phyloP scores from a whole-genome alignment of 2,113 vertebrate genomes.

The Zosterops borbonicus region DNA sequence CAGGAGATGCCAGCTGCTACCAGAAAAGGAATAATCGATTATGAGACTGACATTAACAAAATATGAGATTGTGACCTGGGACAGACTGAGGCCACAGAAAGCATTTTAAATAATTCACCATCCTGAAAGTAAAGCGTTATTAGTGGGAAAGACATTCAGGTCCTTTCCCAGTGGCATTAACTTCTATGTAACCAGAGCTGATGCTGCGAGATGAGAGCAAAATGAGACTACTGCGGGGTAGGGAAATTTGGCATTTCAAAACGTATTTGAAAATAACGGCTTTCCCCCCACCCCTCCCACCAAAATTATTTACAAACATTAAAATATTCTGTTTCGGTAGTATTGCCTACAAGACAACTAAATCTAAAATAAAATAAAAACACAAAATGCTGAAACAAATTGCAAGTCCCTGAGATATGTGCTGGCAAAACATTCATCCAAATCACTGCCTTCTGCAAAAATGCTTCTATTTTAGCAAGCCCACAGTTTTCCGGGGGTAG shows the following conservation, averaged over 20 bases:
- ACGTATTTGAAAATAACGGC: background rate
- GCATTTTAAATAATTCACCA: constrained; percentile 35
- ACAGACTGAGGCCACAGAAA: background rate
- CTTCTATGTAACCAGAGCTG: background rate
- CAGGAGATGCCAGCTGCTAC: background rate
- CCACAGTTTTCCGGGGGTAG: background rate
- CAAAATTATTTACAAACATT: background rate
- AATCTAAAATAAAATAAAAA: constrained; percentile 13
- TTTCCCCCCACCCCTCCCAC: fast-evolving
- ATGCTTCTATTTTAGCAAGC: constrained; percentile 35
- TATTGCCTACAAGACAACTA: background rate
- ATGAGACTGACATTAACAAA: background rate
- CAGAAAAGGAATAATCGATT: constrained; percentile 4
- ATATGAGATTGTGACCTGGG: background rate
- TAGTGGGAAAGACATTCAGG: background rate
- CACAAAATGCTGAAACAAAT: constrained; percentile 23
- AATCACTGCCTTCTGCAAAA: constrained; percentile 24
- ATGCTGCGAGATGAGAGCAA: background rate
- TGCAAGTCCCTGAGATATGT: background rate
- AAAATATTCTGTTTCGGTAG: background rate
- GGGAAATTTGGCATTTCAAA: background rate
- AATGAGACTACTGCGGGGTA: background rate
- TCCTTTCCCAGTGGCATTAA: background rate
- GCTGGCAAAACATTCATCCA: constrained; percentile 16
- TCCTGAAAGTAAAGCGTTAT: background rate